phyloP scores from a whole-genome alignment of 2,888 invertebrate species.

The Ormyrus nitidulus region DNA sequence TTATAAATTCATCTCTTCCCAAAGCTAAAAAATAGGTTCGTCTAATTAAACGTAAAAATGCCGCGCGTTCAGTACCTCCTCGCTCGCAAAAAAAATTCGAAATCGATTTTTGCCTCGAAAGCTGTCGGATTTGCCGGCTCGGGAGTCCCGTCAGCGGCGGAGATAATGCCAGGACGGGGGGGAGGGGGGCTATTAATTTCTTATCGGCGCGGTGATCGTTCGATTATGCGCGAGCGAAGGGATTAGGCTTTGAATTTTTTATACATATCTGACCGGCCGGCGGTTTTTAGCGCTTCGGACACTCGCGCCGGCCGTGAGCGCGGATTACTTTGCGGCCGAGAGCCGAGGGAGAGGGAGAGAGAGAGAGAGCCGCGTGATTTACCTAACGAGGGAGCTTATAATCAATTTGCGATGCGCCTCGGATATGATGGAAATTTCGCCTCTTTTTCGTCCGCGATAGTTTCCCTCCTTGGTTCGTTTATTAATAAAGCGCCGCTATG shows the following conservation, averaged over 20 bases:
- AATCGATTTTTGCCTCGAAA: not conserved
- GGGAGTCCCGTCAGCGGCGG: not conserved
- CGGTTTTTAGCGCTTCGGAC: constrained; percentile 1
- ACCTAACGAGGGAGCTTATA: constrained; percentile 18
- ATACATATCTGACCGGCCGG: not conserved
- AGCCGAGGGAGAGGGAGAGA: not conserved
- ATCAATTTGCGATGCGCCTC: constrained; percentile 28
- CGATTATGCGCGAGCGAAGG: constrained; percentile 31
- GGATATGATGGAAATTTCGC: constrained; percentile 24
- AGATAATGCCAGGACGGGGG: constrained; percentile 12
- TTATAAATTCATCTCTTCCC: not conserved
- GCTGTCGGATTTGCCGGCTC: constrained; percentile 3
- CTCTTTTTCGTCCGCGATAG: constrained; percentile 14
- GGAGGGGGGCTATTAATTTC: constrained; percentile 29
- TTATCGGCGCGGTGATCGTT: constrained; percentile 27
- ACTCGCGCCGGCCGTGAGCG: constrained; percentile 4
- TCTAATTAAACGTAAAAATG: not conserved
- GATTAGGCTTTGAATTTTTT: constrained; percentile 37
- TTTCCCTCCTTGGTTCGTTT: constrained; percentile 12
- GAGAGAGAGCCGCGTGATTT: not conserved
- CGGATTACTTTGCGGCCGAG: constrained; percentile 6
- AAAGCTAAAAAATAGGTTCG: not conserved
- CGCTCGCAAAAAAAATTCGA: too few relatives aligned
- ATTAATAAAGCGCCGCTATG: constrained; percentile 29
- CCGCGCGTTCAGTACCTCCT: not conserved